Conservation (phyloP, 2,113 vertebrate genomes). For the Vicugna pacos region DNA sequence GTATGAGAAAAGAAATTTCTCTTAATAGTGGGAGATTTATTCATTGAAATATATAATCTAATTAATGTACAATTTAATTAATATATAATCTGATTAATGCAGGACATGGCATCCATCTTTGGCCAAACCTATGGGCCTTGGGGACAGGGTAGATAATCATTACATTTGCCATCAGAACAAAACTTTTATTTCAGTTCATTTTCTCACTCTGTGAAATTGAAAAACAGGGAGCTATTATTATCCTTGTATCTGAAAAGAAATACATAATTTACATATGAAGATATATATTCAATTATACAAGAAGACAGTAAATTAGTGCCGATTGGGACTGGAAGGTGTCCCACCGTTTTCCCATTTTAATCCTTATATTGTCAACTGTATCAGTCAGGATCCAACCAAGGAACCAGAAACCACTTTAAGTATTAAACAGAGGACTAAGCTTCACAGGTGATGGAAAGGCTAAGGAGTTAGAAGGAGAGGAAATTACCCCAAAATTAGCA, state of each 20-base stretch:
- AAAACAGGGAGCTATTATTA: background rate
- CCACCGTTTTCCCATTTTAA: background rate
- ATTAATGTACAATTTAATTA: background rate
- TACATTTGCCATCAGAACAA: background rate
- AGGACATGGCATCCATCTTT: background rate
- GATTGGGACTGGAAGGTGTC: background rate
- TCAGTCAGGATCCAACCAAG: background rate
- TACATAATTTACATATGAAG: background rate
- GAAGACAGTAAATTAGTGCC: background rate
- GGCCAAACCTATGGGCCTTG: background rate
- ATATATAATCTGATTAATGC: background rate
- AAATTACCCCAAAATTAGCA: background rate
- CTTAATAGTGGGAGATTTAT: background rate
- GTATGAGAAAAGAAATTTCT: background rate
- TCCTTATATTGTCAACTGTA: background rate
- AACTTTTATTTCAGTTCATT: background rate
- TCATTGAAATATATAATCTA: background rate
- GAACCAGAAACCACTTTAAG: background rate
- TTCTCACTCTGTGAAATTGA: background rate
- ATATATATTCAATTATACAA: background rate
- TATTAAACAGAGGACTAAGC: background rate
- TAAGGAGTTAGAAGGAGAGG: background rate
- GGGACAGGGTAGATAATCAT: background rate
- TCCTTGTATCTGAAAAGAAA: background rate
- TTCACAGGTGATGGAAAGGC: background rate